phyloP scores from a whole-genome alignment of 1,140 invertebrate species.

The Trissolcus basalis region DNA sequence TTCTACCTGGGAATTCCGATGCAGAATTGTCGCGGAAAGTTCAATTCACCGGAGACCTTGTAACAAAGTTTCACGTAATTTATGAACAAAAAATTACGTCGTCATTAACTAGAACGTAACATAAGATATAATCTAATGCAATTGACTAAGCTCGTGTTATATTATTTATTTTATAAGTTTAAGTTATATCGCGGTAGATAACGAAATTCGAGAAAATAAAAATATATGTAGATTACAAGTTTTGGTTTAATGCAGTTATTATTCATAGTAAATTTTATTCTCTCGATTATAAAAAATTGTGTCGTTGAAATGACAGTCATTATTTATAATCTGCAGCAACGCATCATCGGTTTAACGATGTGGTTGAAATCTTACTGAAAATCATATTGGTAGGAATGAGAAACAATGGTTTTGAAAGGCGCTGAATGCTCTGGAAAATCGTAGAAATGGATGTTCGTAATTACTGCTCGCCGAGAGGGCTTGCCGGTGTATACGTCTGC shows the following conservation, averaged over 20 bases:
- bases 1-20: not conserved
- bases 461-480: not conserved
- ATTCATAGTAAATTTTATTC: too few relatives aligned
- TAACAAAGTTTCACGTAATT: not conserved
- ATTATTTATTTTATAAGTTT: not conserved
- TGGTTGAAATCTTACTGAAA: too few relatives aligned
- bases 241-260: too few relatives aligned
- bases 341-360: too few relatives aligned
- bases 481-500: too few relatives aligned
- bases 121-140: too few relatives aligned
- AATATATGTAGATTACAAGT: too few relatives aligned
- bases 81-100: not conserved
- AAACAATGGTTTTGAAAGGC: constrained; percentile 1
- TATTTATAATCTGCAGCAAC: too few relatives aligned
- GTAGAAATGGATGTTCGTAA: constrained; percentile 3
- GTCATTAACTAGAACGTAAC: not conserved
- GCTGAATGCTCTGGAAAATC: not conserved
- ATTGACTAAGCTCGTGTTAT: not conserved
- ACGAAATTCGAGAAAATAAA: too few relatives aligned
- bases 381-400: not conserved
- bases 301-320: too few relatives aligned
- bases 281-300: too few relatives aligned
- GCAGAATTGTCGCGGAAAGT: not conserved
- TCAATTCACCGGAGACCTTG: not conserved
- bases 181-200: too few relatives aligned